Base-by-base conservation (phyloP, 2,888 invertebrate genomes). In the Lacanobia oleracea region DNA sequence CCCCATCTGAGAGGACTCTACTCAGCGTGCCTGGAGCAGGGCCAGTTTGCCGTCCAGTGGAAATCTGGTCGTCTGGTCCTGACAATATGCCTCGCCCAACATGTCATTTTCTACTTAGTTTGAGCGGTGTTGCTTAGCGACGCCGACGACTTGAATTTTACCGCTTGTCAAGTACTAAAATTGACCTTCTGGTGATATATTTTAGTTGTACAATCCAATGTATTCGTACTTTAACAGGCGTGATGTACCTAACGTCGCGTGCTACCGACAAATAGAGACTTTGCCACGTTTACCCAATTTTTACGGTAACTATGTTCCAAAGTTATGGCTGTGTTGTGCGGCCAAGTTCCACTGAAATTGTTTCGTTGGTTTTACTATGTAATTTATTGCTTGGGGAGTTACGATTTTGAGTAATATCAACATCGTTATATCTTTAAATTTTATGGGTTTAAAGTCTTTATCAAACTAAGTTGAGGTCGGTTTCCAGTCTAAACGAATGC, bases 261-360 rank as follows among this genome's bases (percentile, higher is more conserved):
- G 91, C 81, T 86, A 75, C 88, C 85, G 86, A 88, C 90, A 90
- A 92, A 93, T 91, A 89, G 89, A 87, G 88, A 87, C 87, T 89
- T 90, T 86, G 89, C 86, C 88, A 87, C 88, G 88, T 90, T 89
- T 85, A 67, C 87, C 86, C 86, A 88, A 91, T 91, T 91, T 91
- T 92, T 90, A 91, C 88, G 89, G 91, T 79, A 85, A 86, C 86
- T 85, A 86, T 87, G 87, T 88, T 88, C 82, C 84, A 84, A 91
- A 92, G 87, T 93, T 92, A 93, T 89, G 89, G 83, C 86, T 82
- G 77, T 86, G 85, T 88, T 88, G 63, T 73, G 79, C 37, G 65
- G 69, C 77, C 77, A 82, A 86, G 59, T 79, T 88, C 85, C 73
- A 84, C 81, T 71, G 72, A 87, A 90, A 90, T 89, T 89, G 89